phyloP scores from a whole-genome alignment of 2,888 invertebrate species.

The Vanessa cardui region DNA sequence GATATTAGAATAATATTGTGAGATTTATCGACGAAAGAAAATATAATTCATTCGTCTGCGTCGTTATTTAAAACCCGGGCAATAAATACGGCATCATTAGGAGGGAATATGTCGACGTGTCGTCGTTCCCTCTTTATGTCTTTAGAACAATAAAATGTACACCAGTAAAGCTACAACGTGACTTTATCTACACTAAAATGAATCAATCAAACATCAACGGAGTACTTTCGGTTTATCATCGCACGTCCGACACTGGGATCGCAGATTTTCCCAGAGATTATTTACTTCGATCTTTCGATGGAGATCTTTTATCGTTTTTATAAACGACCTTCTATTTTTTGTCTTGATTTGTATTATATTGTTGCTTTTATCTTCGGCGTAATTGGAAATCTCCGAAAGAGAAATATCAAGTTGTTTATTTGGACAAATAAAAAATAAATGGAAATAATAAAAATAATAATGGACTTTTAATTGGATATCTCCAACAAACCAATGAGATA shows the following conservation, averaged over 20 bases:
- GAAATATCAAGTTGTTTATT: not conserved
- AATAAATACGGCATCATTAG: slow-evolving; percentile 36
- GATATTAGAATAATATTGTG: slow-evolving; percentile 34
- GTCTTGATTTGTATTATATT: not conserved
- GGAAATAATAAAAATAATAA: not conserved
- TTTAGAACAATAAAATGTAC: slow-evolving; percentile 65
- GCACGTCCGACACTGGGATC: slow-evolving; percentile 47
- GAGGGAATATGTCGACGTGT: slow-evolving; percentile 4
- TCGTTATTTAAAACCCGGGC: slow-evolving; percentile 27
- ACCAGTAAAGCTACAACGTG: slow-evolving; percentile 59
- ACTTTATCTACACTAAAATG: slow-evolving; percentile 66
- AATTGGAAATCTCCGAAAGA: too few species aligned
- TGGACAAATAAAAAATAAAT: not conserved
- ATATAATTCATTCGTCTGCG: slow-evolving; percentile 32
- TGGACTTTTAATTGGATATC: not conserved
- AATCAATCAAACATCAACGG: slow-evolving; percentile 68
- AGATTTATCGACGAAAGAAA: slow-evolving; percentile 30
- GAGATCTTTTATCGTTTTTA: slow-evolving; percentile 1
- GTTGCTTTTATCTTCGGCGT: not conserved
- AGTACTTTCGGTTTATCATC: slow-evolving; percentile 55
- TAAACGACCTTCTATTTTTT: not conserved
- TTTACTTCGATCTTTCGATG: slow-evolving; percentile 31
- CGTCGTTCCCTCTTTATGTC: slow-evolving; percentile 4
- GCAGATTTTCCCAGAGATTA: slow-evolving; percentile 45
- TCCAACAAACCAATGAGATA: not conserved